Base-by-base conservation (phyloP, 2,797 vertebrate genomes). In the Morus bassanus region DNA sequence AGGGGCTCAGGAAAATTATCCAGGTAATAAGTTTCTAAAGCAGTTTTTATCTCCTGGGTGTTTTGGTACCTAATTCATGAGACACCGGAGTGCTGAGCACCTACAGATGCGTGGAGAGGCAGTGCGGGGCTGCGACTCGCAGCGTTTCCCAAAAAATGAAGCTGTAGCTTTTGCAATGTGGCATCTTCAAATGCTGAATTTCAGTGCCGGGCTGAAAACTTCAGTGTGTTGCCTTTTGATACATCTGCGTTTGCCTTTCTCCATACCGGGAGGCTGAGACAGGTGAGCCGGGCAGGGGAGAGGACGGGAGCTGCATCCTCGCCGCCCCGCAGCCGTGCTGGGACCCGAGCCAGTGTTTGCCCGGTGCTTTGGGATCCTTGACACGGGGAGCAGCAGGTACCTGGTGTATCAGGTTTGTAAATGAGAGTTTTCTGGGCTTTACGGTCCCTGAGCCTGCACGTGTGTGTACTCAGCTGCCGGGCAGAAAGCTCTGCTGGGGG, bases 251-350 rank as follows among this genome's bases (percentile, higher is more conserved):
- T 39, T 22, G 61, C 53, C 30, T 70, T 27, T 24, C 33, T 9
- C 28, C 4, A 0, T 11, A 1, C 35, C 2, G 0, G 28, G 91
- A 59, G 18, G 43, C 15, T 7, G 68, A 6, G 6, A 9, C 0
- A 0, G 77, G 69, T 1, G 2, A 13, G 57, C 43, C 1, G 4
- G 57, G 77, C 27, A 27, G 37, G 14, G n/a, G 8, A 7, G 70
- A 27, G 78, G 33, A 35, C 1, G 2, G 7, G 17, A 21, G 70
- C 73, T 16, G 45, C 24, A 10, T 13, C 76, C 67, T 45, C 17
- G 0, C n/a, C 9, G 31, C 23, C 50, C 51, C 1, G 1, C 50
- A 6, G 31, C 63, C 2, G 0, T 14, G 33, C 69, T 8, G 27
- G 41, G 59, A 39, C 60, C n/a, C 8, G 41, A 0, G 1, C 59